These are phyloP conservation scores for Montipora sp. DNA, from an alignment of 64 coral and sea anemone genomes.

Conservation along the genomic window DNA sequence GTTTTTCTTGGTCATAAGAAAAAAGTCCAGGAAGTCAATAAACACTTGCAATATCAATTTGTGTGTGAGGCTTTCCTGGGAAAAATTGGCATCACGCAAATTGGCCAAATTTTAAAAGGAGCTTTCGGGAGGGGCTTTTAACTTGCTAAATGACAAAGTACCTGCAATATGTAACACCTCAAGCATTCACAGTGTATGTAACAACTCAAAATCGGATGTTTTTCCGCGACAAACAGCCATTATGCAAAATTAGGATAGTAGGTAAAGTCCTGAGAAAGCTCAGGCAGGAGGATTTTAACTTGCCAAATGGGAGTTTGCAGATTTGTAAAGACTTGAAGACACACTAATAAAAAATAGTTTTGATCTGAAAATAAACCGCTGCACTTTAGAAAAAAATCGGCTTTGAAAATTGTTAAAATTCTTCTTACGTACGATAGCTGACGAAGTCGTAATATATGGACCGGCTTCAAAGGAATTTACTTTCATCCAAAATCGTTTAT, in stretches of 20 bases:
- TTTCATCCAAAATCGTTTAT: neutral
- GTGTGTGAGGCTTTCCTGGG: neutral
- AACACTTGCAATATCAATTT: neutral
- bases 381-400: neutral
- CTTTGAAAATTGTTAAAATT: constrained; percentile 10
- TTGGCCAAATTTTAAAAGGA: neutral
- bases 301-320: constrained; percentile 6
- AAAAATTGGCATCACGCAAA: neutral
- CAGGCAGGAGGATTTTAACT: neutral
- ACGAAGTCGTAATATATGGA: neutral
- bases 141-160: neutral
- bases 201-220: no score
- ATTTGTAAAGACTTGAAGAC: constrained; percentile 6
- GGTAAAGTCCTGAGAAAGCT: neutral
- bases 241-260: neutral
- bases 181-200: neutral
- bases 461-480: neutral
- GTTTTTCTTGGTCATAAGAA: neutral
- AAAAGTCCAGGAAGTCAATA: neutral
- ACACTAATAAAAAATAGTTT: neutral
- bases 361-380: constrained; percentile 1
- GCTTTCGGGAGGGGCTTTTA: neutral
- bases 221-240: neutral
- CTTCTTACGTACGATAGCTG: neutral
- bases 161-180: neutral